Conservation (phyloP, 2,113 vertebrate genomes). For the Dasyornis broadbenti region DNA sequence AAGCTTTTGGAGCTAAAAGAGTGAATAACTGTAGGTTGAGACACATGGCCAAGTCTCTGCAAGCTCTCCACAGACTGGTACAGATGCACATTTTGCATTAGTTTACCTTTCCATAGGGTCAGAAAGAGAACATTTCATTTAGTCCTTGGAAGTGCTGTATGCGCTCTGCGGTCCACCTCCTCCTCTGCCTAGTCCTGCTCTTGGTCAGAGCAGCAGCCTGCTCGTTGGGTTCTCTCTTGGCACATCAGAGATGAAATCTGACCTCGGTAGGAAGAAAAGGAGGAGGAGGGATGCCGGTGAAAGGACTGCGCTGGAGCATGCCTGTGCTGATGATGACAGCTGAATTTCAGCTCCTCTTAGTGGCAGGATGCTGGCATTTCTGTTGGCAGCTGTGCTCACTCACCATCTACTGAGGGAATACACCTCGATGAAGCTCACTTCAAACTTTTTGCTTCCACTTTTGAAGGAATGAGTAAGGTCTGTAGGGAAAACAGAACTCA, state of each 20-base stretch:
- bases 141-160: background rate
- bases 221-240: background rate
- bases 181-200: background rate
- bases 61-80: background rate
- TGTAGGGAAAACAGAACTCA: background rate
- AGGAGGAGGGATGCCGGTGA: background rate
- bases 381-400: background rate
- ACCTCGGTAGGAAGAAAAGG: background rate
- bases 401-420: background rate
- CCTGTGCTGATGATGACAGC: background rate
- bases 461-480: background rate
- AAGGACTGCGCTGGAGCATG: background rate
- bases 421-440: background rate
- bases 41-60: background rate
- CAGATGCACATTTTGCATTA: background rate
- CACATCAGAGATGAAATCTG: background rate
- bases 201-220: background rate
- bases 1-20: background rate
- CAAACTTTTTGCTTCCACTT: background rate
- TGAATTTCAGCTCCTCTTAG: slow-evolving; percentile 40
- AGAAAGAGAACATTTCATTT: background rate
- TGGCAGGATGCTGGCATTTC: background rate
- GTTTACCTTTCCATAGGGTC: background rate
- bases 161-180: background rate
- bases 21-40: background rate